These are phyloP conservation scores for Oreohelix idahoensis DNA, from an alignment of 1,140 invertebrate species.

Conservation along the genomic window DNA sequence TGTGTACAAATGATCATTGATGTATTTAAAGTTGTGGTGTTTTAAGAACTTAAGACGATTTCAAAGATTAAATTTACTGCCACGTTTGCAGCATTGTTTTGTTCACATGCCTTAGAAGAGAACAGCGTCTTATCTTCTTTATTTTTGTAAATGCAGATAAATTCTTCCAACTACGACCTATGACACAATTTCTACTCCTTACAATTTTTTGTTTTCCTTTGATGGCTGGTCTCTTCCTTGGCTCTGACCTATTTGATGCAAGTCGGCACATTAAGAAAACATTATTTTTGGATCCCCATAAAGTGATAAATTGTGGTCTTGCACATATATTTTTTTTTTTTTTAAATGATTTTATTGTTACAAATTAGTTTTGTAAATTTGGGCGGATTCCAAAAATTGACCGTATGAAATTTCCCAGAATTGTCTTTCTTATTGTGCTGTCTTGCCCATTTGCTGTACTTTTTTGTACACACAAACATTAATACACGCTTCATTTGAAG, in stretches of 20 bases:
- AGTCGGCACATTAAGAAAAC: background rate
- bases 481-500: background rate
- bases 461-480: background rate
- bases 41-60: background rate
- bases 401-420: background rate
- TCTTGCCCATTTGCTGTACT: background rate
- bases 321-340: background rate
- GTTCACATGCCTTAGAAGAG: background rate
- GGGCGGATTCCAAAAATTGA: background rate
- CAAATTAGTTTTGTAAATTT: background rate
- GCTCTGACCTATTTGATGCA: background rate
- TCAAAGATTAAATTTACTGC: background rate
- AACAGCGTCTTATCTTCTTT: too few species aligned
- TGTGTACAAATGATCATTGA: conserved; percentile 27
- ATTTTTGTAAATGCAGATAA: too few species aligned
- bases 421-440: background rate
- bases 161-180: background rate
- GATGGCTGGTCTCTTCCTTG: background rate
- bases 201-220: background rate
- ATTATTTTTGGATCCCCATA: too few species aligned
- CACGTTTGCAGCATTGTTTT: background rate
- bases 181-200: background rate
- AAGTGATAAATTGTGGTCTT: background rate
- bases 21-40: conserved; percentile 7
- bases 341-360: background rate